Base-by-base conservation (phyloP, 2,888 invertebrate species). In the Mayetiola destructor region DNA sequence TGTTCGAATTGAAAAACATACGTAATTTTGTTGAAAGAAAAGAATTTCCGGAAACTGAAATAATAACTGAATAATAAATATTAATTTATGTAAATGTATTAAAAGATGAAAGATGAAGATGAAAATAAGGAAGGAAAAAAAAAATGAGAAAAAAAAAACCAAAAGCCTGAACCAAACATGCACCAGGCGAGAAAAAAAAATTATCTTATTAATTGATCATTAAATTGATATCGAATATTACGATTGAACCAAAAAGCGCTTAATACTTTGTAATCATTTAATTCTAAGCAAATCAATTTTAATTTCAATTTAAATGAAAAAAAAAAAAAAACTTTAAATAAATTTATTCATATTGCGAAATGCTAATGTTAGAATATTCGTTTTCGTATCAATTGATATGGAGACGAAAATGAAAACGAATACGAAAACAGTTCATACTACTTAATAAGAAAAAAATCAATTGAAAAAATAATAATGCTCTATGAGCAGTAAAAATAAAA, bases 191-290 rank as follows among this genome's bases (percentile, higher is more conserved):
- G n/a, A 27, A 48, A 48, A 27, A 48, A 48, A 27, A 48, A 39
- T 18, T 18, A 18, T n/a, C 2, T 27, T 21, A 9, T 6, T 48
- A n/a, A n/a, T n/a, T n/a, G n/a, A n/a, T n/a, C n/a, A n/a, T 48
- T n/a, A 16, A 48, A 48, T 48, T 27, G 27, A 48, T 48, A 48
- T 48, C 29, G 14, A 48, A 48, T 27, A 48, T 48, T 23, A 48
- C 27, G 48, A 48, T 48, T 48, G 27, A 48, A 48, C 48, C 48
- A 48, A 48, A 42, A 48, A 48, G 27, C 48, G 48, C 48, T 48
- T 48, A 48, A 48, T n/a, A 23, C 27, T 23, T 27, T 27, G 14
- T 48, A 48, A 27, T 16, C n/a, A n/a, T n/a, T n/a, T n/a, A n/a
- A n/a, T n/a, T n/a, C n/a, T n/a, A n/a, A n/a, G n/a, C n/a, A n/a